Base-by-base conservation (phyloP, 2,797 vertebrate species). In the Smutsia gigantea region DNA sequence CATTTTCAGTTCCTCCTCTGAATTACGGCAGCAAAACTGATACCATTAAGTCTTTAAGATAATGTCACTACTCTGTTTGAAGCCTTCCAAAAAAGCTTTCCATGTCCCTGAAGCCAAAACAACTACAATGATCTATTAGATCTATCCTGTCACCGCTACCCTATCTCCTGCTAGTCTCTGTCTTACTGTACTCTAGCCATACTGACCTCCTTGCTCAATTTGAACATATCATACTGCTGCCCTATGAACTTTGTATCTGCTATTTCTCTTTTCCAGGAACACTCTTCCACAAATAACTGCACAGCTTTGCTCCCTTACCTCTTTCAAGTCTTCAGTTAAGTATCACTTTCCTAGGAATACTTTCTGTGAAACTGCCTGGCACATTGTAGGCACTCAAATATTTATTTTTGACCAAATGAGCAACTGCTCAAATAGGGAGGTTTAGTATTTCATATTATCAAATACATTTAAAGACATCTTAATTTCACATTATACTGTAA, bases 401-500 rank as follows among this genome's bases (percentile, higher is more conserved):
- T 29, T 46, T 79, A 29, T 1, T 46, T 46, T 46, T 89, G 79
- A 96, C 53, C 0, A 63, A 51, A 21, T 66, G 90, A 97, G 53
- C 83, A 89, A 93, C 7, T 93, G 55, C 37, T 88, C 37, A 55
- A 57, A 64, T 57, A 11, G n/a, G 57, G 34, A 69, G 25, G 27
- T 46, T 66, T 29, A 85, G 46, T 89, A 59, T 71, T 71, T 90
- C 59, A 66, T 4, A 79, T 72, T 79, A 51, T 10, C 46, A 87
- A 79, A 79, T 77, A 66, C 89, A 92, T 39, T 19, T 61, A 90
- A 88, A 69, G 29, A 21, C 2, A 53, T 29, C 51, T 39, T 79
- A 64, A 96, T 83, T 96, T 95, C 69, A 74, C 23, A 87, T 55
- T 72, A 84, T 66, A 89, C 29, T 46, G 3, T 77, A 77, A 85